Conservation (phyloP, 1,140 invertebrate genomes). For the Diuraphis noxia region DNA sequence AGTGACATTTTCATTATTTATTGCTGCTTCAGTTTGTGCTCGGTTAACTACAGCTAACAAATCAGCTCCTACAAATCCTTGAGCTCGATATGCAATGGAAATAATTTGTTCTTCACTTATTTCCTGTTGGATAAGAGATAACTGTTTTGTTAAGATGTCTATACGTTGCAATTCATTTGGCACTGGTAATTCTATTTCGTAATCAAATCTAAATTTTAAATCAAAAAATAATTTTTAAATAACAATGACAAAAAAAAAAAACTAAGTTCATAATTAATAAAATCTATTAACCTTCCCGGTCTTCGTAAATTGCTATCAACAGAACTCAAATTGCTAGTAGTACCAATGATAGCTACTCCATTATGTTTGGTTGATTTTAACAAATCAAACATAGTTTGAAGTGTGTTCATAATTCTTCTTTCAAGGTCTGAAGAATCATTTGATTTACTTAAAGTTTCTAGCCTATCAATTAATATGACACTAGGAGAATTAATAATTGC, state of each 20-base stretch:
- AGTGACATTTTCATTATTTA: constrained; percentile 25
- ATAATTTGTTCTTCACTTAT: constrained; percentile 66
- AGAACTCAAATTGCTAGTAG: constrained; percentile 71
- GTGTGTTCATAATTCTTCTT: constrained; percentile 70
- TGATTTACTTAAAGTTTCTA: constrained; percentile 75
- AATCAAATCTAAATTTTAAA: constrained; percentile 67
- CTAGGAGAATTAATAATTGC: constrained; percentile 70
- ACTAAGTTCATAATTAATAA: neutral
- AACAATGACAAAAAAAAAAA: neutral
- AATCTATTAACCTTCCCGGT: constrained; percentile 65
- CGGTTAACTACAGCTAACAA: constrained; percentile 74
- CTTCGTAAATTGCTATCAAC: constrained; percentile 75
- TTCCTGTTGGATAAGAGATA: constrained; percentile 64
- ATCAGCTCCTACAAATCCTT: constrained; percentile 90
- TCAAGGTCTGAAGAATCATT: constrained; percentile 72
- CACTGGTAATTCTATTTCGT: constrained; percentile 82
- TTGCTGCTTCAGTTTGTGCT: constrained; percentile 67
- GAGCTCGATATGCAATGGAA: constrained; percentile 71
- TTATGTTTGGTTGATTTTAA: constrained; percentile 63
- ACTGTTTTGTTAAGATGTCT: constrained; percentile 70
- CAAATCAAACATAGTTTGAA: constrained; percentile 73
- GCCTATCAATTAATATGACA: constrained; percentile 77
- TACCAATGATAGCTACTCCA: constrained; percentile 72
- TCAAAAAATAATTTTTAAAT: constrained; percentile 14
- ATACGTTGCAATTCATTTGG: constrained; percentile 71